Conservation (phyloP, 2,113 vertebrate species). For the Thalassarche chlororhynchos region DNA sequence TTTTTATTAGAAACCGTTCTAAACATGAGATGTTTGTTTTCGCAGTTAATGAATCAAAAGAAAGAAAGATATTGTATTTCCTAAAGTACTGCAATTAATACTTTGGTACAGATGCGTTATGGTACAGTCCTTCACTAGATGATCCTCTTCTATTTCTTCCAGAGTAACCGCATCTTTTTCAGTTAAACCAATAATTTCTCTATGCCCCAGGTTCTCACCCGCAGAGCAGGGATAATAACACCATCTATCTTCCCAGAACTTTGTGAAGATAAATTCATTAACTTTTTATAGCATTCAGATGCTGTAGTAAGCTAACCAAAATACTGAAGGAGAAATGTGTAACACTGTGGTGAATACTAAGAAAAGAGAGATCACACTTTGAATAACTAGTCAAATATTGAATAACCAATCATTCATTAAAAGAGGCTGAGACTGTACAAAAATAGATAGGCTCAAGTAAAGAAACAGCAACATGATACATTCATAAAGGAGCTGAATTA, state of each 20-base stretch:
- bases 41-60: not conserved
- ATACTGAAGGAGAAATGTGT: not conserved
- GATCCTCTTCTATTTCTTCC: not conserved
- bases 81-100: not conserved
- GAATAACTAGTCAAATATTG: not conserved
- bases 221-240: not conserved
- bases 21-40: not conserved
- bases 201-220: not conserved
- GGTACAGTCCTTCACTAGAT: not conserved
- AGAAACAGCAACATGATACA: not conserved
- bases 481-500: not conserved
- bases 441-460: not conserved
- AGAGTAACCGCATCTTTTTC: not conserved
- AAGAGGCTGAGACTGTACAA: not conserved
- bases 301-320: not conserved
- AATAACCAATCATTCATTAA: slow-evolving; percentile 2
- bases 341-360: not conserved
- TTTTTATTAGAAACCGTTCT: not conserved
- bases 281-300: not conserved
- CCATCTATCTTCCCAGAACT: not conserved
- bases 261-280: not conserved
- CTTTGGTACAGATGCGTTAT: not conserved
- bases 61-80: not conserved
- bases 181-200: not conserved
- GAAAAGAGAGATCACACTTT: not conserved